These are phyloP conservation scores for Chlorospingus semifuscus DNA, from an alignment of 2,797 vertebrate genomes.

Conservation along the genomic window DNA sequence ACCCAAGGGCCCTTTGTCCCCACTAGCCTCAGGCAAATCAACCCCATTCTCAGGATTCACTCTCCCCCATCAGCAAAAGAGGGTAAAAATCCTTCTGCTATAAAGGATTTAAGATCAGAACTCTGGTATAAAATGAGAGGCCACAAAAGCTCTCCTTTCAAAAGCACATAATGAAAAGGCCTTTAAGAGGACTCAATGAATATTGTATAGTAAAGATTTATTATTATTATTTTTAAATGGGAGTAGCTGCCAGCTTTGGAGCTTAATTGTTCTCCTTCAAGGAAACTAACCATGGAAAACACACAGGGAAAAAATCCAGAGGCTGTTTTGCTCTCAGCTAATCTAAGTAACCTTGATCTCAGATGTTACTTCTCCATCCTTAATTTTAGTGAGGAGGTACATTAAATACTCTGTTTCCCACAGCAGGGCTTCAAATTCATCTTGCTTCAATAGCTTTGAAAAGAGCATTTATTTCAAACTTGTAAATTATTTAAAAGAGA, in stretches of 20 bases:
- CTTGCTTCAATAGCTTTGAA: conserved; percentile 4
- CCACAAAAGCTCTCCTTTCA: not conserved
- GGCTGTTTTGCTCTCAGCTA: not conserved
- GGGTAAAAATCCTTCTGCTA: not conserved
- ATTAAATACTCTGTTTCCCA: not conserved
- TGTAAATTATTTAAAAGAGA: conserved; percentile 51
- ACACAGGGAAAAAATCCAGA: not conserved
- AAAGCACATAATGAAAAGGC: not conserved
- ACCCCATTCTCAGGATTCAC: not conserved
- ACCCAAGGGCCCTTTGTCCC: not conserved
- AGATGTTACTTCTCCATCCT: not conserved
- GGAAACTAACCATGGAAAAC: not conserved
- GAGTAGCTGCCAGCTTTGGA: not conserved
- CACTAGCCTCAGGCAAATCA: not conserved
- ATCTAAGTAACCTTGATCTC: not conserved
- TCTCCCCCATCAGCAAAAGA: not conserved
- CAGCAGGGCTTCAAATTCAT: not conserved
- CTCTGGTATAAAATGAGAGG: not conserved
- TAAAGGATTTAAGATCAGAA: not conserved
- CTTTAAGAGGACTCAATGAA: not conserved
- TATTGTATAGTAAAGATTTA: not conserved
- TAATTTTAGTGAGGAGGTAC: not conserved
- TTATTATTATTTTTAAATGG: not conserved
- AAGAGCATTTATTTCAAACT: conserved; percentile 27
- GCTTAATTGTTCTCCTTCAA: not conserved